Percentiles rank a stretch among this genome's conserved stretches.
phyloP scores from a whole-genome alignment of 2,797 vertebrate genomes.

The Oreortyx pictus region DNA sequence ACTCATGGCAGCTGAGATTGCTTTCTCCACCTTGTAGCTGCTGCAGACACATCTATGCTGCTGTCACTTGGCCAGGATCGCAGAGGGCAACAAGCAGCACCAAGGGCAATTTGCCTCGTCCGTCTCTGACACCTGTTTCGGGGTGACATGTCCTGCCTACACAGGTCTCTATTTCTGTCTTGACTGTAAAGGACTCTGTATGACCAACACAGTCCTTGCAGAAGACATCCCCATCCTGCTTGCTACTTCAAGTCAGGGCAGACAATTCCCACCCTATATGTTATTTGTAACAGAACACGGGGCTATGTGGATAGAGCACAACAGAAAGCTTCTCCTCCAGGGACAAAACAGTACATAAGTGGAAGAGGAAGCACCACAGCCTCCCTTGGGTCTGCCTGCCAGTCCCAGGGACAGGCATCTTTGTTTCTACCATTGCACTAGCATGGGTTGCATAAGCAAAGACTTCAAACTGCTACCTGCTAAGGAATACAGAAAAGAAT shows the following conservation, averaged over 20 bases:
- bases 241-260: background rate
- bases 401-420: background rate
- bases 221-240: background rate
- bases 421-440: background rate
- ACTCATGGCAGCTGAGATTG: background rate
- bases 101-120: background rate
- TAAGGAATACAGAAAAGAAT: conserved; percentile 7
- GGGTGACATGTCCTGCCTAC: conserved; percentile 21
- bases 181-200: background rate
- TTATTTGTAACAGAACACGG: conserved; percentile 9
- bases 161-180: conserved; percentile 29
- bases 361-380: background rate
- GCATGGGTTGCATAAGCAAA: background rate
- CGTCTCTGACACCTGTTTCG: conserved; percentile 19
- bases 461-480: background rate
- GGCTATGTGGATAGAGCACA: background rate
- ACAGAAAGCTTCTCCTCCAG: background rate
- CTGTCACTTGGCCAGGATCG: conserved; percentile 22
- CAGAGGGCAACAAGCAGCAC: conserved; percentile 6
- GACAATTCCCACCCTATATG: background rate
- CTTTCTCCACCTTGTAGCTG: background rate
- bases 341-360: background rate
- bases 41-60: background rate
- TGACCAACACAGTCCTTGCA: conserved; percentile 19
- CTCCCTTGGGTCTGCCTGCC: background rate